phyloP scores from a whole-genome alignment of 2,888 invertebrate genomes.

The Philaethria dido region DNA sequence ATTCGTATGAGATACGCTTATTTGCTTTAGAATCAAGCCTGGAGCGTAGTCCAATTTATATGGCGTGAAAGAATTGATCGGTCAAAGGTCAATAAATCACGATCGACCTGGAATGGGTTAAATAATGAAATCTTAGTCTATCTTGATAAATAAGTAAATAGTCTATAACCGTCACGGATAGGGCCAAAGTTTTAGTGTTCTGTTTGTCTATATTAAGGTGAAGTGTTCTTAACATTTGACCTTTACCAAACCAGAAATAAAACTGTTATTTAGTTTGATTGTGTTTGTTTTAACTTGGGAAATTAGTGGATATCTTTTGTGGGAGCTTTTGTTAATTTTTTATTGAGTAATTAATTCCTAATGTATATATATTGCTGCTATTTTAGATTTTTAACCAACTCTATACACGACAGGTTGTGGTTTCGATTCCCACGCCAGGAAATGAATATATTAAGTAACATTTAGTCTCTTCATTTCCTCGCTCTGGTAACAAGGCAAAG shows the following conservation, averaged over 20 bases:
- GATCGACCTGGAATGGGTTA: background rate
- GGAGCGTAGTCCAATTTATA: constrained; percentile 27
- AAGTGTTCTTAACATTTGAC: background rate
- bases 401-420: no score
- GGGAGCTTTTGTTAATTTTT: no score
- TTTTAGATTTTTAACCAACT: no score
- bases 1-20: constrained; percentile 32
- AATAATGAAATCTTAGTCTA: constrained; percentile 15
- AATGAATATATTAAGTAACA: no score
- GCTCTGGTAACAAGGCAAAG: no score
- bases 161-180: background rate
- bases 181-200: background rate
- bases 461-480: no score
- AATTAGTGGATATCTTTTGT: background rate
- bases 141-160: constrained; percentile 11
- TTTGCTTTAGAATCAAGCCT: constrained; percentile 30
- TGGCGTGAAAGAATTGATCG: constrained; percentile 27
- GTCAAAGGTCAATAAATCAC: constrained; percentile 28
- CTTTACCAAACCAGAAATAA: background rate
- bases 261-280: background rate
- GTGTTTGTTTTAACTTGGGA: background rate
- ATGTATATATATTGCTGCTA: no score
- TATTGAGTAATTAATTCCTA: no score
- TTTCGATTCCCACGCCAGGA: no score
- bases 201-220: background rate